Evolutionary conservation across 37 sponge, comb jelly and placozoan genomes (phyloP), one percentile per base, ranked within the genome.

Genomic region (Haliclona indistincta): DNA sequence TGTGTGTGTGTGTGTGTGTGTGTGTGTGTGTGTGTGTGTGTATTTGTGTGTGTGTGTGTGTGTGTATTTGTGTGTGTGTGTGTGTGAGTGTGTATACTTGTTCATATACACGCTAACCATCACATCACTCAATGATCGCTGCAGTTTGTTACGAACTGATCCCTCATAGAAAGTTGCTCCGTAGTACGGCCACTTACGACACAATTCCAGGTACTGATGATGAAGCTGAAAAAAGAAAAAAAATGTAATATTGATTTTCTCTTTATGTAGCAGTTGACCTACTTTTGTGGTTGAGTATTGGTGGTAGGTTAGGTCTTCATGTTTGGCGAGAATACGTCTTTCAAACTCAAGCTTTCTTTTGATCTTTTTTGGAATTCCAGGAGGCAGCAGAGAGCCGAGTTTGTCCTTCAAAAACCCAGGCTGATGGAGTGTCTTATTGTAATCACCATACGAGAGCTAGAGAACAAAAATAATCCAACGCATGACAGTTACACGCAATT

Each of bases 161-260:
- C 67, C 76, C 17, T 49, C 47, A 49, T 52, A 83, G 70, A 79
- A 89, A 44, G 70, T 74, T 23, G 95, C 78, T 41, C 95, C 95
- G 56, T 94, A 94, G 67, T 74, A 83, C 10, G 88, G 85, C 95
- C 95, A 94, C 54, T 86, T 79, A 47, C 88, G 76, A 69, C 95
- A 94, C 47, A 79, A 44, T 54, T 86, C 62, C 53, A 90, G 56
- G 44, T 94, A 94, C 28, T 41, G 26, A 37, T 58, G 33, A 15
- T 83, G 54, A 10, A 87, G 70, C 23, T 63, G 54, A 82, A 86
- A 54, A 28, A 54, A 5, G 77, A n/a, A 68, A 19, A 39, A 63
- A 25, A 25, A 25, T n/a, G 3, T 47, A 19, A 70, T 2, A 2
- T 26, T 22, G 3, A 1, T 2, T 15, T 41, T 19, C 1, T 5